A percentile compares a stretch with the other conserved stretches of the same genome.
Evolutionary conservation across 2,888 invertebrate genomes (phyloP).

Genomic region (Hyposoter dolosus): DNA sequence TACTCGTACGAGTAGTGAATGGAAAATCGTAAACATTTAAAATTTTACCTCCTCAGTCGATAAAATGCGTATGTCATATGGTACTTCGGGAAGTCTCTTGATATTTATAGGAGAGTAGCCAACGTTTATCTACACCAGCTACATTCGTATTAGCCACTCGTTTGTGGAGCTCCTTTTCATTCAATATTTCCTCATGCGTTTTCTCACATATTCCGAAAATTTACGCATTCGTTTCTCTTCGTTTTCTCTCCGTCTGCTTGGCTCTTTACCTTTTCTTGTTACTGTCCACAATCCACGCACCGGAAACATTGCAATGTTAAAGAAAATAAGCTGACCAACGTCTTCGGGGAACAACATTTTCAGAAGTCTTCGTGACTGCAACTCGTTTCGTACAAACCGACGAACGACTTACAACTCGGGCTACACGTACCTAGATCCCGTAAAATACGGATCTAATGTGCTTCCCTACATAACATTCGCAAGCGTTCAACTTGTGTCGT

Average conservation of each 20-base stretch:
- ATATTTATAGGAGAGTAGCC: conserved; percentile 43
- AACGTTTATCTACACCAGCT: not conserved
- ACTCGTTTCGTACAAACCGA: conserved; percentile 32
- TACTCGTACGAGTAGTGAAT: not conserved
- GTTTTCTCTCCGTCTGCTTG: conserved; percentile 19
- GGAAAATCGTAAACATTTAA: not conserved
- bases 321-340: conserved; percentile 61
- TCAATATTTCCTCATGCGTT: conserved; percentile 36
- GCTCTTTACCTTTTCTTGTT: conserved; percentile 32
- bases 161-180: conserved; percentile 23
- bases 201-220: conserved; percentile 67
- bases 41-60: conserved; percentile 10
- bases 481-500: conserved; percentile 18
- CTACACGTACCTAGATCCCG: not conserved
- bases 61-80: conserved; percentile 5
- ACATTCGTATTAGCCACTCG: conserved; percentile 26
- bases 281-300: not conserved
- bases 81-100: conserved; percentile 12
- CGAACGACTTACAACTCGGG: conserved; percentile 39
- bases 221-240: conserved; percentile 56
- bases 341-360: conserved; percentile 59
- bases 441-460: conserved; percentile 30
- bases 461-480: conserved; percentile 4
- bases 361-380: conserved; percentile 40
- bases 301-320: conserved; percentile 48